These are phyloP conservation scores for Dipodomys merriami DNA, from an alignment of 2,113 vertebrate genomes.

Conservation along the genomic window DNA sequence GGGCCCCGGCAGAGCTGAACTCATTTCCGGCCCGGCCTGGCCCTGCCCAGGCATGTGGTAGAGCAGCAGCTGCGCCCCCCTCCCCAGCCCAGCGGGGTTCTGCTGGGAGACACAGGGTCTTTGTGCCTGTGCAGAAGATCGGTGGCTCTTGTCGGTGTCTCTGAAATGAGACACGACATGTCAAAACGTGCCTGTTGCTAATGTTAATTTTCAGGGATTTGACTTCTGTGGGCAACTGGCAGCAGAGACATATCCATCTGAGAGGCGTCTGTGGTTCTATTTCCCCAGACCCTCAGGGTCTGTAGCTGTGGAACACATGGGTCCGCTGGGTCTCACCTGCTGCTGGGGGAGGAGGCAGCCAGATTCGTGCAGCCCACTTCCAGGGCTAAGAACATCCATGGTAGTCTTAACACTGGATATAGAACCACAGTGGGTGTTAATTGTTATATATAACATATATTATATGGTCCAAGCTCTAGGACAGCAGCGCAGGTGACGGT, in stretches of 20 bases:
- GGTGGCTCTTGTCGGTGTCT: constrained; percentile 27
- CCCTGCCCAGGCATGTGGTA: constrained; percentile 31
- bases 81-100: background rate
- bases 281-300: constrained; percentile 33
- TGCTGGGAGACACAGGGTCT: constrained; percentile 71
- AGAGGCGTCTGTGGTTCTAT: background rate
- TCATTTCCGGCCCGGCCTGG: constrained; percentile 69
- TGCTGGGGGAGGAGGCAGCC: background rate
- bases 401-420: background rate
- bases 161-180: constrained; percentile 70
- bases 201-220: constrained; percentile 75
- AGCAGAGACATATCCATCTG: constrained; percentile 35
- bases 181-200: constrained; percentile 59
- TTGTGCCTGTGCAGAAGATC: constrained; percentile 57
- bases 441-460: background rate
- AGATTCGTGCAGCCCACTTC: constrained; percentile 5
- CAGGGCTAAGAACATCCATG: background rate
- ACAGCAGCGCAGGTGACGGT: background rate
- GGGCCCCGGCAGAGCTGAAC: constrained; percentile 51
- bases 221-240: constrained; percentile 63
- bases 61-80: constrained; percentile 71
- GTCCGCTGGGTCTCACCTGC: constrained; percentile 4
- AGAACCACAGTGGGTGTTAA: background rate
- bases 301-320: background rate
- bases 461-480: background rate